Base-by-base conservation (phyloP, 2,888 invertebrate genomes). In the Sturmia bella region DNA sequence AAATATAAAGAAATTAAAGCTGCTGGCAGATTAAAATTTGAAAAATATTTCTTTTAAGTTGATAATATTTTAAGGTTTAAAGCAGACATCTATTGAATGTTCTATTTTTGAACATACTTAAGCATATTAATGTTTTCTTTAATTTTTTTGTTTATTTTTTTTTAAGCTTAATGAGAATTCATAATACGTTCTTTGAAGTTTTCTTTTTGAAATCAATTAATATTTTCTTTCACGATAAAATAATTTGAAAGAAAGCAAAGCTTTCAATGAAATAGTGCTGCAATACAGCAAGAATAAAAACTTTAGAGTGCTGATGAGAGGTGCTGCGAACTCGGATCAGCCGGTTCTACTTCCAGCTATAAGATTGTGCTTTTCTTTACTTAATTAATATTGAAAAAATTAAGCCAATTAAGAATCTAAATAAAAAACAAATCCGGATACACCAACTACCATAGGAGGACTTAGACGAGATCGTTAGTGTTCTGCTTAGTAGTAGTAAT, bases 81-180 rank as follows among this genome's bases (percentile, higher is more conserved):
- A 61, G n/a, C n/a, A n/a, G 52, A 15, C 17, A 39, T 61, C 37
- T 27, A 17, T 59, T 6, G 15, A 52, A 13, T 21, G 24, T 59
- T 57, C 17, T 52, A 12, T 41, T 24, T 41, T 24, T 13, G 6
- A 41, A 52, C 15, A 17, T 68, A 52, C n/a, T 69, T 69, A 27
- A 41, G 43, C 64, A 45, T 48, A 66, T 57, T 52, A 32, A 64
- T 27, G 39, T 27, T 4, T 27, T 27, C 3, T 27, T n/a, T n/a
- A n/a, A 37, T 13, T 32, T 52, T 48, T 68, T 73, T 77, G 48
- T 70, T 45, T 61, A 15, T 50, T 57, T 27, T 64, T 72, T 54
- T 75, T 63, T 81, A 81, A 81, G 76, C 76, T 73, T 43, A 81
- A 81, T 81, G 72, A 77, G 43, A 68, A 76, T 41, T 76, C 66